Base-by-base conservation (phyloP, 2,113 vertebrate genomes). In the Irena cyanogastra region DNA sequence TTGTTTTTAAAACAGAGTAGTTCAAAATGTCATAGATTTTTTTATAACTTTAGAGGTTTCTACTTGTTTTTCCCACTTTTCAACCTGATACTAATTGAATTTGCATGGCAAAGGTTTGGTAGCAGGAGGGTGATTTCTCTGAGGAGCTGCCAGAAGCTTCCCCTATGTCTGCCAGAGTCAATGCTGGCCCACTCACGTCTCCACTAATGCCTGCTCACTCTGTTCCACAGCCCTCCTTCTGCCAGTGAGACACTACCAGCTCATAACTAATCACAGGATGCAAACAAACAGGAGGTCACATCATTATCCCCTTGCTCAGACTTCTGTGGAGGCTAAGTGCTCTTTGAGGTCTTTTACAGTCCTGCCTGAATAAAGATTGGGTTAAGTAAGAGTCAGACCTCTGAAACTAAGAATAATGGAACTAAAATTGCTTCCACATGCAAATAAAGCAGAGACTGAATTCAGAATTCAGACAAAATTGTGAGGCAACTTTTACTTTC, bases 281-380 rank as follows among this genome's bases (percentile, higher is more conserved):
- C 23, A 91, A 83, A 92, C 86, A 97, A 90, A 65, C 49, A 71
- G 22, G 53, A 74, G 44, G 54, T 75, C 26, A 53, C 49, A 64
- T 60, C 24, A 31, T 66, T 70, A 56, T 59, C 60, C 9, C 33
- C n/a, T 74, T 10, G 3, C 22, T 81, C 31, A 41, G 39, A 53
- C 53, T 85, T 84, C 69, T 83, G 75, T n/a, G 49, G 50, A 69
- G 22, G 19, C 30, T 82, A 89, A 84, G 53, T 82, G 59, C 7
- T 83, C 65, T 79, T 84, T 87, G 26, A 89, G 60, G 30, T 21
- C 39, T 87, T 77, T 57, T 81, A 57, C 0, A 1, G 4, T 80
- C 80, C 76, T 83, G 16, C 27, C 37, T 79, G 44, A 61, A 69
- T 69, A 94, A 87, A 91, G 61, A 27, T 27, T 61, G n/a, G 21